Evolutionary conservation across 1,140 invertebrate species (phyloP).

Genomic region (Andrena cerasifolii): DNA sequence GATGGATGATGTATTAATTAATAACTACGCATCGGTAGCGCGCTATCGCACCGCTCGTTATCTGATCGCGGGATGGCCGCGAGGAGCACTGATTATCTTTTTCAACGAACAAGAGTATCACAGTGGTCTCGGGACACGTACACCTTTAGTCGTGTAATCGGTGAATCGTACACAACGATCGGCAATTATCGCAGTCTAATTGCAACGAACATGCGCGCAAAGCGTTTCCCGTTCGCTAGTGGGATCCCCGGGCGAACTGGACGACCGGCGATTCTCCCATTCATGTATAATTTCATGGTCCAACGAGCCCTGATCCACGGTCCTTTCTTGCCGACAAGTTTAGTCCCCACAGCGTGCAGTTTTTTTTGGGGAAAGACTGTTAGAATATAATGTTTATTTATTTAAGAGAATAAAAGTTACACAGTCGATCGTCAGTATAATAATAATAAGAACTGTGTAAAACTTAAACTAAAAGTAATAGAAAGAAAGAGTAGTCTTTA

Average conservation of each 20-base stretch:
- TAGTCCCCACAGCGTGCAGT: not conserved
- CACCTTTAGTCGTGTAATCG: not conserved
- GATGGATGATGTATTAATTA: slow-evolving; percentile 25
- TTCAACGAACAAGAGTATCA: no score
- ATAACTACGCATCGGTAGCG: slow-evolving; percentile 4
- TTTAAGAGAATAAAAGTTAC: no score
- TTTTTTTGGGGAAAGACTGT: no score
- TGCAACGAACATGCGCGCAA: not conserved
- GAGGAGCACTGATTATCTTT: not conserved
- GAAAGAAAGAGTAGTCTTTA: no score
- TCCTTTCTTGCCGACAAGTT: slow-evolving; percentile 5
- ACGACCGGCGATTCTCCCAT: slow-evolving; percentile 38
- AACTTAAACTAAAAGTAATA: no score
- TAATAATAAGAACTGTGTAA: no score
- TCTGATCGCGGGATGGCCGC: not conserved
- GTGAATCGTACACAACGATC: not conserved
- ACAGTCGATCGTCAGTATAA: no score
- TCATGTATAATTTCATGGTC: slow-evolving; percentile 51
- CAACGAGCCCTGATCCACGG: slow-evolving; percentile 10
- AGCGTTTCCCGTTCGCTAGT: not conserved
- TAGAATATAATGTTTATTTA: no score
- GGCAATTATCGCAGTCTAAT: slow-evolving; percentile 16
- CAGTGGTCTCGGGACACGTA: not conserved
- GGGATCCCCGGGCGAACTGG: not conserved
- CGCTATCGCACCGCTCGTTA: not conserved